Base-by-base conservation (phyloP, 2,888 invertebrate genomes). In the Cephus sareptanus region DNA sequence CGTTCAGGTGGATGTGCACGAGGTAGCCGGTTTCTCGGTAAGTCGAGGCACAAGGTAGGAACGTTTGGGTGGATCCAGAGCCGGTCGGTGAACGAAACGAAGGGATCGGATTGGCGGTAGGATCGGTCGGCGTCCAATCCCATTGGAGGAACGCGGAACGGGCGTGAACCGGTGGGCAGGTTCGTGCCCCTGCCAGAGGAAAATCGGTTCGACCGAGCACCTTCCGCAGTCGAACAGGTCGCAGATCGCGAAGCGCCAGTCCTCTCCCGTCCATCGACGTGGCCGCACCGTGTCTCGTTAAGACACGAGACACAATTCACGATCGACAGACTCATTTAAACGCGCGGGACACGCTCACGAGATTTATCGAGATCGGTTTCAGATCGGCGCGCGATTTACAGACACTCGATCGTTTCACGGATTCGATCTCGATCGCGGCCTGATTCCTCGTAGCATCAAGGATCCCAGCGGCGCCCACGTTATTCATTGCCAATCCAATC, bases 221-320 rank as follows among this genome's bases (percentile, higher is more conserved):
- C 85, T 86, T 86, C 87, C 83, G 84, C 89, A 87, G 87, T 87
- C 87, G 87, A 87, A 88, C 90, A 90, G 90, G 89, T 90, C 89
- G 88, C 84, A 85, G 87, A 87, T 87, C 89, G 85, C 81, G 83
- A 86, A 87, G 87, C 88, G 88, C 87, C 91, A 91, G 91, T 91
- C 87, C 88, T 90, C 88, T 90, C 88, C 88, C 90, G 90, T 90
- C 89, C 91, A 90, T 89, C 90, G 91, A 86, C 89, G 91, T 88
- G 90, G 89, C 87, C 87, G 87, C 89, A 90, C 89, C 89, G 85
- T 87, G 87, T 84, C 85, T 88, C 87, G 89, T 87, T 86, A 75
- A 69, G 75, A 75, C 76, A 78, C 73, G 71, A 75, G 71, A 34
- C 71, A 71, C 33, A 71, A 34, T 34, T 31, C 12, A 71, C 71